Percentiles rank a stretch among this genome's conserved stretches.
These are phyloP conservation scores for Butorides virescens DNA, from an alignment of 2,113 vertebrate genomes.

Conservation along the genomic window DNA sequence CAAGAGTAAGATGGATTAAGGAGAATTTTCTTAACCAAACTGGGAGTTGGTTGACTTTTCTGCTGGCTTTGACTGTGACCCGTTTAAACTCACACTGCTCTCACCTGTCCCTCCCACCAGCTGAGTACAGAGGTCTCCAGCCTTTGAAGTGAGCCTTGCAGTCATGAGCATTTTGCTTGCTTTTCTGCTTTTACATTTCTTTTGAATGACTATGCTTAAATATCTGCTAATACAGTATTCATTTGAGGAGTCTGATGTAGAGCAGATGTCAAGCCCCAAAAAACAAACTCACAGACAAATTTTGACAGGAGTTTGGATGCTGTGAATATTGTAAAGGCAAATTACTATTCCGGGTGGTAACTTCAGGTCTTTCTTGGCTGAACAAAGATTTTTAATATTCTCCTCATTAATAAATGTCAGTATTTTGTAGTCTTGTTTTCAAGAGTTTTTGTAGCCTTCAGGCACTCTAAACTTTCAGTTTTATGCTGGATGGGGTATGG, in stretches of 20 bases:
- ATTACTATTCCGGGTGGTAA: not conserved
- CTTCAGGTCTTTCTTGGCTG: not conserved
- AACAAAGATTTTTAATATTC: not conserved
- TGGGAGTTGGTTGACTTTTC: not conserved
- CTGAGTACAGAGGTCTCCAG: not conserved
- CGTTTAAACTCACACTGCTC: not conserved
- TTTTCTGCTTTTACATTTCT: not conserved
- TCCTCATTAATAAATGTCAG: not conserved
- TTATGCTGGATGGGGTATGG: not conserved
- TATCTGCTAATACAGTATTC: not conserved
- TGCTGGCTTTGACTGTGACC: not conserved
- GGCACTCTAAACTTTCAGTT: not conserved
- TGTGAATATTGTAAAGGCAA: not conserved
- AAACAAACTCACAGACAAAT: slow-evolving; percentile 20
- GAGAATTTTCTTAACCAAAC: not conserved
- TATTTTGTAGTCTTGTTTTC: not conserved
- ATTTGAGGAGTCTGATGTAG: not conserved
- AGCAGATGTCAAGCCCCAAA: not conserved
- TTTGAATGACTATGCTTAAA: not conserved
- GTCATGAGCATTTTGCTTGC: rapidly evolving
- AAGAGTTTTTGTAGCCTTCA: not conserved
- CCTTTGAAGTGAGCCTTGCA: not conserved
- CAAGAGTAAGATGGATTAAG: not conserved
- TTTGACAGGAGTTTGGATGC: not conserved
- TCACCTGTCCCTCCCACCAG: not conserved